phyloP scores from a whole-genome alignment of 2,113 vertebrate species.

The Ammodramus savannarum region DNA sequence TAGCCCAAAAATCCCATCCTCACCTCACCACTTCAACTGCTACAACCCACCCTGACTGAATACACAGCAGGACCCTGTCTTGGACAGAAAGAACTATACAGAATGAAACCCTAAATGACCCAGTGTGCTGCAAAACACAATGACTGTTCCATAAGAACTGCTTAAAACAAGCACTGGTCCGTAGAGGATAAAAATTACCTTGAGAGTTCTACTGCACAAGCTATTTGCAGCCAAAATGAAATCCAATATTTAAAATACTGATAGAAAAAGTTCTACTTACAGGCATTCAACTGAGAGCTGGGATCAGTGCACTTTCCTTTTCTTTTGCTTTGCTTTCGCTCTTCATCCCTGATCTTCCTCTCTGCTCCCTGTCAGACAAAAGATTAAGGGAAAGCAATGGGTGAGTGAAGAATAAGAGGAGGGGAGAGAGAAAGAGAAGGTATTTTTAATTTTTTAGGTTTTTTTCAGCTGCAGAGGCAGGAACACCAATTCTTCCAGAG shows the following conservation, averaged over 20 bases:
- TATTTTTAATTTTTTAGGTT: neutral
- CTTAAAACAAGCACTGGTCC: neutral
- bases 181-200: neutral
- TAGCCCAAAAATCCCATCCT: neutral
- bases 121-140: neutral
- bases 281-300: slow-evolving; percentile 73
- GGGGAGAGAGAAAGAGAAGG: neutral
- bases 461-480: neutral
- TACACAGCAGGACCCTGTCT: neutral
- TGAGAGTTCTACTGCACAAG: neutral
- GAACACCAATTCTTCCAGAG: neutral
- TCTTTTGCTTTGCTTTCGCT: slow-evolving; percentile 96
- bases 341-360: slow-evolving; percentile 97
- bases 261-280: slow-evolving; percentile 75
- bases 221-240: neutral
- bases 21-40: neutral
- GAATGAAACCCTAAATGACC: neutral
- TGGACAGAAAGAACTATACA: neutral
- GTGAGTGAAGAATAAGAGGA: neutral
- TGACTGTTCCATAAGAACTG: neutral
- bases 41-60: neutral
- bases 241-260: neutral
- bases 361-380: slow-evolving; percentile 83
- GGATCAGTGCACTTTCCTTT: slow-evolving; percentile 89
- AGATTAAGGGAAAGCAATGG: neutral